Conservation (phyloP, 2,113 vertebrate species). For the Hydrochoerus hydrochaeris region DNA sequence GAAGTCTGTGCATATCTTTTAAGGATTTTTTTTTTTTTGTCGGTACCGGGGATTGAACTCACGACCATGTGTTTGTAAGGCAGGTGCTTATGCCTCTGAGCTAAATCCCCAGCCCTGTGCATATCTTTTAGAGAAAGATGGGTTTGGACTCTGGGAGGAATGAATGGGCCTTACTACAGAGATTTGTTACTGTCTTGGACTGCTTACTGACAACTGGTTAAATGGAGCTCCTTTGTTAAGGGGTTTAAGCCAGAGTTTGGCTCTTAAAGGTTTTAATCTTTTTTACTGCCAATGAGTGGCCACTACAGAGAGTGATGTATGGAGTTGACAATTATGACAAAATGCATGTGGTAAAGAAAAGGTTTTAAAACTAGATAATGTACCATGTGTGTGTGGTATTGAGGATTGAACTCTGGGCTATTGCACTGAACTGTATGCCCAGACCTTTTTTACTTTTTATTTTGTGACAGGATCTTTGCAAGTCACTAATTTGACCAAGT, state of each 20-base stretch:
- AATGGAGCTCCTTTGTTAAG: neutral
- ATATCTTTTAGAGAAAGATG: neutral
- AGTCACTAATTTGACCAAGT: neutral
- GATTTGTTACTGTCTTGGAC: neutral
- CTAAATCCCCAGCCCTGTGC: no score
- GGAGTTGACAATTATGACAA: slow-evolving; percentile 34
- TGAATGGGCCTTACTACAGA: neutral
- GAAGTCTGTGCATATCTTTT: neutral
- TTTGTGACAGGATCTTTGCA: neutral
- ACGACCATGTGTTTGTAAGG: no score
- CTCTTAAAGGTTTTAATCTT: neutral
- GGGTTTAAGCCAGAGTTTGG: neutral
- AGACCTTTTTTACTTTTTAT: neutral
- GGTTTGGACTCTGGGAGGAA: neutral
- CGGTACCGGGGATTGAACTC: no score
- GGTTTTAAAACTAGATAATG: slow-evolving; percentile 66
- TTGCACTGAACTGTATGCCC: neutral
- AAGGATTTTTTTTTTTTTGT: no score
- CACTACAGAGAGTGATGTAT: neutral
- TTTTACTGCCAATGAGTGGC: neutral
- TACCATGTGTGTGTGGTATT: neutral
- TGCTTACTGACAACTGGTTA: neutral
- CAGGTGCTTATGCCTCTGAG: no score
- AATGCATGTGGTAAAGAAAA: slow-evolving; percentile 24
- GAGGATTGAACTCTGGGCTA: neutral